Evolutionary conservation across 2,113 vertebrate species (phyloP).

Genomic region (Ancistrus triradiatus): DNA sequence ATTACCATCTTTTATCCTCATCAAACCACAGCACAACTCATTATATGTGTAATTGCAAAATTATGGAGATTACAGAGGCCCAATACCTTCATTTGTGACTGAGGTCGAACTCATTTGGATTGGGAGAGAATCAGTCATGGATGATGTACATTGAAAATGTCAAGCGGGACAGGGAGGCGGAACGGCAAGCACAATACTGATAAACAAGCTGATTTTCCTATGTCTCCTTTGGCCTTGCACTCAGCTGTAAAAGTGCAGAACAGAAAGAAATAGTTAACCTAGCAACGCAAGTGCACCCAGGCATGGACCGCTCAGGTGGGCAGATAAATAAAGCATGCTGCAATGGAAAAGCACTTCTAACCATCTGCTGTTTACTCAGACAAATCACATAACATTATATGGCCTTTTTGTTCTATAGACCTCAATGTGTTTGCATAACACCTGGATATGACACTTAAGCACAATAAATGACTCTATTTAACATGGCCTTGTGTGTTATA

Average conservation of each 20-base stretch:
- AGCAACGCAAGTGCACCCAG: slow-evolving; percentile 54
- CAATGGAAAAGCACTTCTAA: slow-evolving; percentile 53
- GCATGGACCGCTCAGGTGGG: slow-evolving; percentile 67
- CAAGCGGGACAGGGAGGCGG: slow-evolving; percentile 56
- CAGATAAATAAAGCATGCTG: slow-evolving; percentile 59
- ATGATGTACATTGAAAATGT: slow-evolving; percentile 65
- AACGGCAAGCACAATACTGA: slow-evolving; percentile 60
- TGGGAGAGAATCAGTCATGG: slow-evolving; percentile 67
- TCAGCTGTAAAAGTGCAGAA: slow-evolving; percentile 58
- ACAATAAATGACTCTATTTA: slow-evolving; percentile 22
- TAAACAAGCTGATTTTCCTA: slow-evolving; percentile 67
- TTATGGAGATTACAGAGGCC: slow-evolving; percentile 50
- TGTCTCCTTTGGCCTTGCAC: slow-evolving; percentile 59
- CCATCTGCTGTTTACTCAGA: slow-evolving; percentile 70
- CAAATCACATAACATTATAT: slow-evolving; percentile 45
- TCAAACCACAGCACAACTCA: slow-evolving; percentile 52
- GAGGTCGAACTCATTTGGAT: slow-evolving; percentile 57
- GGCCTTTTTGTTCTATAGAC: slow-evolving; percentile 55
- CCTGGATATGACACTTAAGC: slow-evolving; percentile 37
- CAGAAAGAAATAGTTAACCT: slow-evolving; percentile 58
- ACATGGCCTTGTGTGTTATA: slow-evolving; percentile 4
- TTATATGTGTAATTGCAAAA: slow-evolving; percentile 63
- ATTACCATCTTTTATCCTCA: slow-evolving; percentile 55
- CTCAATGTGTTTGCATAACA: slow-evolving; percentile 32
- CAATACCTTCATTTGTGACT: slow-evolving; percentile 45